Evolutionary conservation across 2,113 vertebrate genomes (phyloP).

Genomic region (Eidolon helvum): DNA sequence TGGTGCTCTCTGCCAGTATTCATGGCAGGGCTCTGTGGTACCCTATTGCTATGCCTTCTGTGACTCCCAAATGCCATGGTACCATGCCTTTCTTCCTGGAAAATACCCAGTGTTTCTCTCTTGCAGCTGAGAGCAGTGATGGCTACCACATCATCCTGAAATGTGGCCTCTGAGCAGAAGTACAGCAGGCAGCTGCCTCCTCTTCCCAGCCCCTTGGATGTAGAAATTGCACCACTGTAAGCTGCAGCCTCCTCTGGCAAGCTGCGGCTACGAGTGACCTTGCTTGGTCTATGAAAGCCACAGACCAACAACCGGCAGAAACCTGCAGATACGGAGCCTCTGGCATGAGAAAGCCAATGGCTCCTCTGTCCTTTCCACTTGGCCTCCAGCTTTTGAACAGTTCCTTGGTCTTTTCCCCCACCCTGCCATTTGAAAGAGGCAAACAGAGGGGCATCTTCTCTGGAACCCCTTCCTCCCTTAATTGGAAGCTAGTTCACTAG

Average conservation of each 20-base stretch:
- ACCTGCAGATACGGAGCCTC: neutral
- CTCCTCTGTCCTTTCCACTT: slow-evolving; percentile 16
- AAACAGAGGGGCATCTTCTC: neutral
- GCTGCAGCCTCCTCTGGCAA: slow-evolving; percentile 67
- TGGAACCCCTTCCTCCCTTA: neutral
- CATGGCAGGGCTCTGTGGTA: neutral
- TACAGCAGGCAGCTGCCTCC: slow-evolving; percentile 55
- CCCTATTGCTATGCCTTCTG: rapidly evolving
- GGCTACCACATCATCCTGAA: slow-evolving; percentile 94
- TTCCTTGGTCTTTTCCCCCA: slow-evolving; percentile 36
- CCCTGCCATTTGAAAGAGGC: neutral
- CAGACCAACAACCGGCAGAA: slow-evolving; percentile 54
- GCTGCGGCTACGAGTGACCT: neutral
- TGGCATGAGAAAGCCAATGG: slow-evolving; percentile 29
- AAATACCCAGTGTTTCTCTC: slow-evolving; percentile 62
- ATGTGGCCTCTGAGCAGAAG: slow-evolving; percentile 80
- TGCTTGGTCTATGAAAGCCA: neutral
- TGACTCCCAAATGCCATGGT: rapidly evolving
- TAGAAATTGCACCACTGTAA: slow-evolving; percentile 49
- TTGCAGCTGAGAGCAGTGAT: slow-evolving; percentile 90
- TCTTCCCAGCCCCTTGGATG: slow-evolving; percentile 60
- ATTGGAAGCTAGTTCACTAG: neutral
- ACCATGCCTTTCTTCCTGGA: neutral
- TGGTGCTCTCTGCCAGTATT: neutral
- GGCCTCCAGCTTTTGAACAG: slow-evolving; percentile 47